Percentiles rank a stretch among this genome's conserved stretches.
phyloP scores from a whole-genome alignment of 2,113 vertebrate genomes.

The Hepsetus odoe region DNA sequence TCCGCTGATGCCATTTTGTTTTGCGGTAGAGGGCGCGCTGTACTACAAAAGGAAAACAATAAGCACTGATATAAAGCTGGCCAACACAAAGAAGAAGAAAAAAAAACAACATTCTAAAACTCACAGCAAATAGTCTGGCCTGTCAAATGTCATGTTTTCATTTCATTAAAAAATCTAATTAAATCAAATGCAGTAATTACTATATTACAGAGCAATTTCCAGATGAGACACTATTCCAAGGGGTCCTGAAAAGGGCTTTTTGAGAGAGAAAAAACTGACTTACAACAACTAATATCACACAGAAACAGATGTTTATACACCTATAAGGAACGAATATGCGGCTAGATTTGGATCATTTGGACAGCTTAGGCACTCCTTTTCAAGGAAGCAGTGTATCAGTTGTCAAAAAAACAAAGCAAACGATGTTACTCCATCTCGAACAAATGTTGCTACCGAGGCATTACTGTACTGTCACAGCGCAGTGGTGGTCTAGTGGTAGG shows the following conservation, averaged over 20 bases:
- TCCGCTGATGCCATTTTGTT: background rate
- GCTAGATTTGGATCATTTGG: background rate
- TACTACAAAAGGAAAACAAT: background rate
- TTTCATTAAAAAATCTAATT: background rate
- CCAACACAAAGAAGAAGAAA: background rate
- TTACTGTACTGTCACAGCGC: background rate
- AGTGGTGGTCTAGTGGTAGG: too few species aligned
- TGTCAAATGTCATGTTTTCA: background rate
- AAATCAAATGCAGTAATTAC: too few species aligned
- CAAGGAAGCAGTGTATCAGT: background rate
- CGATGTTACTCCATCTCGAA: background rate
- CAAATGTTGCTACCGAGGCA: background rate
- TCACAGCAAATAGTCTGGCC: too few species aligned
- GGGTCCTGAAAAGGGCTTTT: background rate
- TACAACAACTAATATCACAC: background rate
- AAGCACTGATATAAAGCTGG: background rate
- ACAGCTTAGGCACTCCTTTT: background rate
- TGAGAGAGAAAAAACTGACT: background rate
- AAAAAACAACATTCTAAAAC: background rate
- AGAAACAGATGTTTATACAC: background rate
- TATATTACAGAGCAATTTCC: background rate
- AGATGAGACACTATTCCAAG: background rate
- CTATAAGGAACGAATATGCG: background rate
- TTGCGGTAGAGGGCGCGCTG: background rate
- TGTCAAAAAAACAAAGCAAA: background rate